Base-by-base conservation (phyloP, 2,888 invertebrate genomes). In the Onchidella celtica region DNA sequence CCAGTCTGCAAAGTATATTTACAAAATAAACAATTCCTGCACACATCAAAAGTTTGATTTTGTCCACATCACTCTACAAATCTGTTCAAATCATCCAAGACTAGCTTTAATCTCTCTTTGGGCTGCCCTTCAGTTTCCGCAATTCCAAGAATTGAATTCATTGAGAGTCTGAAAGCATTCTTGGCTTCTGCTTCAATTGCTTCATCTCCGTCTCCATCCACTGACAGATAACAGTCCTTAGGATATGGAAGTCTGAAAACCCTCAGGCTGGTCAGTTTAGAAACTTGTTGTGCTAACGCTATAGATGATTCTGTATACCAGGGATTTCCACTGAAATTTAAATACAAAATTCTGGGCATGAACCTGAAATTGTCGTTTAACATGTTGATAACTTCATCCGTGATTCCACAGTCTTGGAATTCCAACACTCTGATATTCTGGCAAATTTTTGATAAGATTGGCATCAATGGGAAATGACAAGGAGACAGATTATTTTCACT, bases 401-500 rank as follows among this genome's bases (percentile, higher is more conserved):
- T 80, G 14, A 91, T 69, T 21, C 77, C 75, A 75, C 89, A 87
- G 32, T 90, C 89, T 81, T 92, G 91, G 65, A 92, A 65, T 82
- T 92, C 91, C 27, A 92, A 81, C 2, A 90, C 85, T 36, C 80
- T 76, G 14, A 92, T 75, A 14, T 80, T 85, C 14, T 81, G 68
- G 36, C 40, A 40, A 29, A 79, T 27, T 47, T 72, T 79, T 17
- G 29, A 65, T 1, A 79, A n/a, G 4, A 73, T 29, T 17, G 61
- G 65, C 21, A 36, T 36, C 9, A 72, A 29, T 21, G 79, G 79
- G 24, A 63, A 55, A 24, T 75, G 34, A 57, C 81, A 79, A 1
- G 40, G 21, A 0, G 70, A 73, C 11, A 92, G 79, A 47, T 84
- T 84, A 85, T 92, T 92, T 66, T 90, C 90, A 85, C 91, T 90